These are phyloP conservation scores for Momotus momota DNA, from an alignment of 2,797 vertebrate species.

Conservation along the genomic window DNA sequence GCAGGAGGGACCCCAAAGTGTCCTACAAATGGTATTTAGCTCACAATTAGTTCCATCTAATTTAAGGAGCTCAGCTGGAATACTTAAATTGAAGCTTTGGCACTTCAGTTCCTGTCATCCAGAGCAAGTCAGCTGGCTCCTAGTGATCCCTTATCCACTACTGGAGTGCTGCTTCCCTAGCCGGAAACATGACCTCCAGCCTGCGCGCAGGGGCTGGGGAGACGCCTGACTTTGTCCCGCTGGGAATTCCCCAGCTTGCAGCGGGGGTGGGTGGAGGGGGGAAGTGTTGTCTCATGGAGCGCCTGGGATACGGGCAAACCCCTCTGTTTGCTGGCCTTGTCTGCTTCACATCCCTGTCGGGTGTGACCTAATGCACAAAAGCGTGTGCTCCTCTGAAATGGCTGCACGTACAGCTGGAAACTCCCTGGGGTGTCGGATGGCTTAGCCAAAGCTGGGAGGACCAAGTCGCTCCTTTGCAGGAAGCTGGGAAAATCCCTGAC, in stretches of 20 bases:
- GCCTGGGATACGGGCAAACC: neutral
- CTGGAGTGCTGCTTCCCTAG: neutral
- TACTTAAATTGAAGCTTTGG: neutral
- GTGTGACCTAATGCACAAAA: neutral
- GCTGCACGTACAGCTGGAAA: neutral
- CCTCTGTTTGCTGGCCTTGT: neutral
- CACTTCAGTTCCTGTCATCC: neutral
- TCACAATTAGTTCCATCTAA: neutral
- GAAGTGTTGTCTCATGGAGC: neutral
- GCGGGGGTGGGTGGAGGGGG: fast-evolving
- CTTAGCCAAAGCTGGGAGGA: neutral
- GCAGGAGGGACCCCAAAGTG: neutral
- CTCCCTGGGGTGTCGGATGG: neutral
- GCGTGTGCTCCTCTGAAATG: neutral
- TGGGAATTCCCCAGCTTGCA: neutral
- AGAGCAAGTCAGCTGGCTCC: neutral
- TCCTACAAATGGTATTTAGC: neutral
- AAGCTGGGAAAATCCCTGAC: neutral
- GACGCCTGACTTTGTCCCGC: neutral
- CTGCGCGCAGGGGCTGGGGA: neutral
- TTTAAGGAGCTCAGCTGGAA: neutral
- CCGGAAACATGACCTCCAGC: neutral
- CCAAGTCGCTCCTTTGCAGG: neutral
- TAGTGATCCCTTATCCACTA: neutral
- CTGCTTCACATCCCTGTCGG: neutral